phyloP scores from a whole-genome alignment of 1,140 invertebrate species.

The Colletes gigas region DNA sequence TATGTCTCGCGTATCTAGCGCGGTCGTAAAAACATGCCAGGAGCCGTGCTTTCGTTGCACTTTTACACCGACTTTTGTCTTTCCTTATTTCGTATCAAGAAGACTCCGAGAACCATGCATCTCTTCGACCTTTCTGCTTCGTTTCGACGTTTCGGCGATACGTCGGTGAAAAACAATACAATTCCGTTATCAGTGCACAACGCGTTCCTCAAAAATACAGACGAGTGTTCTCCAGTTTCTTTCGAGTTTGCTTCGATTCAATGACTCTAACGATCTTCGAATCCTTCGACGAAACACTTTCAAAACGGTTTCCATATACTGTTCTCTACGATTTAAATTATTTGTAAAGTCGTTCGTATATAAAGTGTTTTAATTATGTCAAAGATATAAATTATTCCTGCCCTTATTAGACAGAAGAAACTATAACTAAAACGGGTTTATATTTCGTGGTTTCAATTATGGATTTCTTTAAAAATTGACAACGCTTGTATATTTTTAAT shows the following conservation, averaged over 20 bases:
- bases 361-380: no score
- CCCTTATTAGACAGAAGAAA: no score
- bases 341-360: no score
- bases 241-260: background rate
- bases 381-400: no score
- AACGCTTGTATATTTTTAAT: no score
- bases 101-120: background rate
- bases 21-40: slow-evolving; percentile 23
- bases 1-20: slow-evolving; percentile 45
- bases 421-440: no score
- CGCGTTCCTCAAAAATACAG: background rate
- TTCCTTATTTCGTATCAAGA: background rate
- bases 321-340: no score
- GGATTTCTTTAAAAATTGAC: no score
- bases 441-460: no score
- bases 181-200: slow-evolving; percentile 28
- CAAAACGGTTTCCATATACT: no score
- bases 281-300: background rate
- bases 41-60: background rate
- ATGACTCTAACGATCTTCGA: background rate
- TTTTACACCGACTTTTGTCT: slow-evolving; percentile 22
- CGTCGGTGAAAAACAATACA: slow-evolving; percentile 11
- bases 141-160: background rate
- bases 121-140: background rate
- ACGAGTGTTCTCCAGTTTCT: background rate